These are phyloP conservation scores for Meteorus colon DNA, from an alignment of 2,888 invertebrate species.

Conservation along the genomic window DNA sequence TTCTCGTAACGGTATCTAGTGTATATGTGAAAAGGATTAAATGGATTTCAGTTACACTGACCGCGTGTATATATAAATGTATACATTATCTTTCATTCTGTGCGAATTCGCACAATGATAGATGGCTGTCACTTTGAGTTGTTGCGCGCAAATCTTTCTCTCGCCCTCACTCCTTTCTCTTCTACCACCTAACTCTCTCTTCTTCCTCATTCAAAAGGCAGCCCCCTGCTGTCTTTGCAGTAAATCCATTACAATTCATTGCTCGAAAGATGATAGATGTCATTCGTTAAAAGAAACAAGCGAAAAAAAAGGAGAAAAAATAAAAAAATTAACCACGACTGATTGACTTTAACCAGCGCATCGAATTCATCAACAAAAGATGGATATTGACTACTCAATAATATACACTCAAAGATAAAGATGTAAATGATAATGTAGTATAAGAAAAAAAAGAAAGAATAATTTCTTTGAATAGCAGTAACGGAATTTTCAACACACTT, in stretches of 20 bases:
- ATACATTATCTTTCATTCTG: neutral
- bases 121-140: slow-evolving; percentile 19
- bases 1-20: no score
- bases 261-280: slow-evolving; percentile 17
- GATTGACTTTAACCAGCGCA: slow-evolving; percentile 15
- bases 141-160: slow-evolving; percentile 25
- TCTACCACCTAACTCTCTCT: neutral
- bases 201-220: neutral
- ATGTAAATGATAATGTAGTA: neutral
- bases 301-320: neutral
- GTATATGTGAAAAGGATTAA: no score
- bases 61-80: neutral
- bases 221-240: slow-evolving; percentile 18
- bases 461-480: neutral
- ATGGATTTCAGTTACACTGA: no score
- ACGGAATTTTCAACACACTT: neutral
- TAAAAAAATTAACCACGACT: neutral
- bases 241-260: slow-evolving; percentile 21
- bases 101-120: neutral
- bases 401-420: neutral
- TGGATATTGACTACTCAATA: slow-evolving; percentile 12
- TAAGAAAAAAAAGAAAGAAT: neutral
- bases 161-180: slow-evolving; percentile 3
- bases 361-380: slow-evolving; percentile 13
- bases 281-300: neutral